Evolutionary conservation across 2,113 vertebrate genomes (phyloP).

Genomic region (Rhadina sibilatrix): DNA sequence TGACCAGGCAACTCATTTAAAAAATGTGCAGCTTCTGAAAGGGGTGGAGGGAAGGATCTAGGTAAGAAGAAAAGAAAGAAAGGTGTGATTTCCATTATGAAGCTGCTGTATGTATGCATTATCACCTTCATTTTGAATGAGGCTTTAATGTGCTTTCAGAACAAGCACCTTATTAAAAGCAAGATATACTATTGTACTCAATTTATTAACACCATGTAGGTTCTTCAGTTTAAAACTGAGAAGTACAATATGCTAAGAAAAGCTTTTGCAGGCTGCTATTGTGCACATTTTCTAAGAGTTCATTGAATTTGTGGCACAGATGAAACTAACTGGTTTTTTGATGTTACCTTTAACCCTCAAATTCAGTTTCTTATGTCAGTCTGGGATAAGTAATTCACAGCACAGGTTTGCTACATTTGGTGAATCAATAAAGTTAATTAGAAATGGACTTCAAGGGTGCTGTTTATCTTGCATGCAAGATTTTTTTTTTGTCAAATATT

Average conservation of each 20-base stretch:
- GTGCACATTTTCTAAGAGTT: background rate
- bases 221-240: background rate
- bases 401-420: background rate
- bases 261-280: background rate
- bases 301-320: background rate
- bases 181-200: conserved; percentile 7
- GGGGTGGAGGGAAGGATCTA: background rate
- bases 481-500: background rate
- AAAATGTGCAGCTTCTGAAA: background rate
- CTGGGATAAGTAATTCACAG: background rate
- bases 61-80: background rate
- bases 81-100: conserved; percentile 39
- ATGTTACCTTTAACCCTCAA: background rate
- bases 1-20: conserved; percentile 29
- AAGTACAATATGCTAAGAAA: background rate
- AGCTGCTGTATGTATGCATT: background rate
- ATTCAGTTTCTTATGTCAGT: background rate
- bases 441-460: background rate
- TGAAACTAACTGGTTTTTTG: background rate
- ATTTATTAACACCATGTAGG: conserved; percentile 43
- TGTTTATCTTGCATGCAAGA: background rate
- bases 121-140: background rate
- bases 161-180: conserved; percentile 45
- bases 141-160: conserved; percentile 40
- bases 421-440: background rate